Base-by-base conservation (phyloP, 2,113 vertebrate genomes). In the Todiramphus chloris region DNA sequence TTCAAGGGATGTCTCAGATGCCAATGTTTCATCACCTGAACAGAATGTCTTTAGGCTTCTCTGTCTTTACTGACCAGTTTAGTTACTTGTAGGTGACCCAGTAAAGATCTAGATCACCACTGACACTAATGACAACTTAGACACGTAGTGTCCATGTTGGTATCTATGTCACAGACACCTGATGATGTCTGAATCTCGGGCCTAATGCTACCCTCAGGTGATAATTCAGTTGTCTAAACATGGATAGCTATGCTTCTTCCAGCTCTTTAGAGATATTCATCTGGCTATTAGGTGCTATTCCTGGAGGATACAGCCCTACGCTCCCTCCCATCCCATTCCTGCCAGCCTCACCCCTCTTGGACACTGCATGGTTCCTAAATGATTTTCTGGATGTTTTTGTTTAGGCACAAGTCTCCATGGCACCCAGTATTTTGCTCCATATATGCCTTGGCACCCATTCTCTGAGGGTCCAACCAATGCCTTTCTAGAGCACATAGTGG, bases 121-220 rank as follows among this genome's bases (percentile, higher is more conserved):
- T 24, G 30, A 56, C 1, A 1, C 20, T 51, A 91, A 83, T 17
- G 24, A 70, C 27, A 69, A 70, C 37, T 70, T 24, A 53, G 31
- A 76, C 1, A 0, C 28, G 10, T 16, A 62, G 12, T 1, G 2
- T 20, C n/a, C 4, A 37, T 19, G 44, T 8, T 72, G 37, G n/a
- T 76, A 44, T 44, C n/a, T 60, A 8, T 56, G 14, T 44, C 28
- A 74, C 6, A 68, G n/a, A 41, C 43, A 85, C 9, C 9, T 48
- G 11, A 30, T 72, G 6, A 33, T 73, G 20, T 24, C 35, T 86
- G 59, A 75, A 88, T 67, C 43, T 59, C 72, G 31, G 24, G 44
- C 9, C 12, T 64, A 76, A 50, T 75, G 10, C 11, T 78, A 16
- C 28, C 10, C 13, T 33, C 4, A 28, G 19, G 6, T 50, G 10